Evolutionary conservation across 2,888 invertebrate genomes (phyloP), one percentile per base, ranked within the genome.

Genomic region (Platycnemis pennipes): DNA sequence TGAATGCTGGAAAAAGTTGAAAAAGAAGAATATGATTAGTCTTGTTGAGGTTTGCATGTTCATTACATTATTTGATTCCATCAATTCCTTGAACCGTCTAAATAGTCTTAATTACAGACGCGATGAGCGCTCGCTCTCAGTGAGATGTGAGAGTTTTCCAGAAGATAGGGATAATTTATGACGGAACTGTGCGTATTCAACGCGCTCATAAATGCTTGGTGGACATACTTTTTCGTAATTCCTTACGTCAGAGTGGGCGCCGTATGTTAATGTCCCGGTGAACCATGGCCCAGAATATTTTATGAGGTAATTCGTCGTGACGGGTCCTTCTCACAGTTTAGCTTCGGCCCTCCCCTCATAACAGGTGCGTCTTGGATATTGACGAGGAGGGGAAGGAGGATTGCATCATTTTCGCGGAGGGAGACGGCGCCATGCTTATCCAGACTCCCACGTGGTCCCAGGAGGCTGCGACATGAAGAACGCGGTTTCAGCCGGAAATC

Each of bases 301-400:
- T 26, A 16, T n/a, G 77, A 13, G 37, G 37, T 37, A 77, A 77
- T 77, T 77, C 77, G 77, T 37, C 37, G 2, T 37, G 77, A 22
- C 77, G 77, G 69, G 13, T 77, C 77, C 77, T 77, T 16, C 26
- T 31, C 77, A 77, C 37, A 37, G 77, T 37, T 77, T 77, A 31
- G 31, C 77, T 19, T 49, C 49, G 49, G 49, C 49, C 49, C 19
- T 49, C 49, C 63, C 26, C 63, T 16, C 31, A 7, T 31, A 77
- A 77, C 77, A 77, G 77, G 77, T 77, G 77, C 37, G 77, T 77
- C 77, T 31, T 77, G 77, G 37, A 31, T 77, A 37, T 77, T 77
- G 77, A 77, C 77, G 77, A 37, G 37, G 77, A 63, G 63, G 37
- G n/a, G 37, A 31, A 37, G 77, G 77, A 63, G 77, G 77, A 77